Evolutionary conservation across 2,888 invertebrate genomes (phyloP).

Genomic region (Asteroscopus sphinx): DNA sequence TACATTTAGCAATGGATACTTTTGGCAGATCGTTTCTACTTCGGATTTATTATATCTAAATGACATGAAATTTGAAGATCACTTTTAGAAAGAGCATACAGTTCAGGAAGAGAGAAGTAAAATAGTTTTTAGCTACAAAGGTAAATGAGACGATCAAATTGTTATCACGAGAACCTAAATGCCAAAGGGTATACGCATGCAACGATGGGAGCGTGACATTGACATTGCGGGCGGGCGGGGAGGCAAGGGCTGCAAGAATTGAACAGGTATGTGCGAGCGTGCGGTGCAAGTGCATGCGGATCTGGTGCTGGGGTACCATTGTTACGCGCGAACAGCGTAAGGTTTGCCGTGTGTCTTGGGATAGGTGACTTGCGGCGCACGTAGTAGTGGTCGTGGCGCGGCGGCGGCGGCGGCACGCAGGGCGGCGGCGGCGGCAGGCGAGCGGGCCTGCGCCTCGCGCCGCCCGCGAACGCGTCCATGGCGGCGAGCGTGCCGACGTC

Average conservation of each 20-base stretch:
- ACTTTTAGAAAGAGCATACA: neutral
- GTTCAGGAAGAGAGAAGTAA: neutral
- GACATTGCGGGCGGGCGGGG: constrained; percentile 70
- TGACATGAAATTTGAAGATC: constrained; percentile 8
- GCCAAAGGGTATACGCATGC: constrained; percentile 52
- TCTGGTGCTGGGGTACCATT: constrained; percentile 77
- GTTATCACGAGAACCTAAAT: constrained; percentile 34
- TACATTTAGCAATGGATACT: too few species aligned
- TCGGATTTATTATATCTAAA: too few species aligned
- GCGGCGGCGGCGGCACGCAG: constrained; percentile 86
- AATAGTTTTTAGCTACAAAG: constrained; percentile 4
- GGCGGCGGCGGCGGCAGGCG: constrained; percentile 87
- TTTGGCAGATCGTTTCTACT: too few species aligned
- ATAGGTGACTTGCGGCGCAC: constrained; percentile 87
- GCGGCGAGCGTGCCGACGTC: constrained; percentile 89
- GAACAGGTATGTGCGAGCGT: constrained; percentile 46
- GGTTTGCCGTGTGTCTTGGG: constrained; percentile 81
- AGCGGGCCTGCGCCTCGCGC: constrained; percentile 85
- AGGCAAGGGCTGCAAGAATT: constrained; percentile 33
- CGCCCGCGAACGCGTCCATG: constrained; percentile 89
- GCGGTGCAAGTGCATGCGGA: constrained; percentile 64
- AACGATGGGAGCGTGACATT: constrained; percentile 74
- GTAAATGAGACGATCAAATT: constrained; percentile 15
- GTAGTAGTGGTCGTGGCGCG: constrained; percentile 87
- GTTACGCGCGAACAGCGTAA: constrained; percentile 85